Conservation (phyloP, 35 echinoderm and acorn worm species). For the Acanthaster planci region DNA sequence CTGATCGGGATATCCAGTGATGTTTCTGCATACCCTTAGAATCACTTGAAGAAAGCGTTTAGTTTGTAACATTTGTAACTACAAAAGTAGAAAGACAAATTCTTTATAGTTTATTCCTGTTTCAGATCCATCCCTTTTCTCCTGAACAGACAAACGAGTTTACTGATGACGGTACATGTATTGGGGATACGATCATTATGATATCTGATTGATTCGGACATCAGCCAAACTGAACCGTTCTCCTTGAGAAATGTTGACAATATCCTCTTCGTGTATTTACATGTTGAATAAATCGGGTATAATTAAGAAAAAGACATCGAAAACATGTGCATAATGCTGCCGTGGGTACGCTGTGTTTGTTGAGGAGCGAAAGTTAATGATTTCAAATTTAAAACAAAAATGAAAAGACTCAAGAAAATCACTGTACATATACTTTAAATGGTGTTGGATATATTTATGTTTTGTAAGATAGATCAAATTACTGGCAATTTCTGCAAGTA, state of each 20-base stretch:
- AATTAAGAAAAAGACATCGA: neutral
- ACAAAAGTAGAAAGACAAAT: too few species aligned
- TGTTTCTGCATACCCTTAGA: too few species aligned
- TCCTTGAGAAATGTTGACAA: neutral
- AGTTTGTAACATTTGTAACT: too few species aligned
- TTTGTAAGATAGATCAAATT: conserved; percentile 18
- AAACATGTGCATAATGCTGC: conserved; percentile 3
- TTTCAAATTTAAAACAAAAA: conserved; percentile 7
- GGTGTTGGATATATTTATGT: conserved; percentile 29
- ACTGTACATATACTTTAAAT: conserved; percentile 16
- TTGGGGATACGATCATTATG: too few species aligned
- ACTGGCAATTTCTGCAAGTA: conserved; percentile 24
- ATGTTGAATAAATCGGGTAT: conserved; percentile 14
- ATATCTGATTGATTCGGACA: too few species aligned
- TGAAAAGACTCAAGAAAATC: neutral
- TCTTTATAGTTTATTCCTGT: too few species aligned
- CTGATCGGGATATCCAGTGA: too few species aligned
- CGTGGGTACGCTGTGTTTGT: neutral
- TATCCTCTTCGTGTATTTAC: neutral
- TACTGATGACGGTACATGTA: too few species aligned
- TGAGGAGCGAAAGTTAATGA: neutral
- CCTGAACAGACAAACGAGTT: too few species aligned
- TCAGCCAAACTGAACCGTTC: too few species aligned
- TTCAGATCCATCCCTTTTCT: too few species aligned
- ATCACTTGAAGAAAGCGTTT: too few species aligned